Conservation (phyloP, 1,140 invertebrate species). For the Drepana arcuata region DNA sequence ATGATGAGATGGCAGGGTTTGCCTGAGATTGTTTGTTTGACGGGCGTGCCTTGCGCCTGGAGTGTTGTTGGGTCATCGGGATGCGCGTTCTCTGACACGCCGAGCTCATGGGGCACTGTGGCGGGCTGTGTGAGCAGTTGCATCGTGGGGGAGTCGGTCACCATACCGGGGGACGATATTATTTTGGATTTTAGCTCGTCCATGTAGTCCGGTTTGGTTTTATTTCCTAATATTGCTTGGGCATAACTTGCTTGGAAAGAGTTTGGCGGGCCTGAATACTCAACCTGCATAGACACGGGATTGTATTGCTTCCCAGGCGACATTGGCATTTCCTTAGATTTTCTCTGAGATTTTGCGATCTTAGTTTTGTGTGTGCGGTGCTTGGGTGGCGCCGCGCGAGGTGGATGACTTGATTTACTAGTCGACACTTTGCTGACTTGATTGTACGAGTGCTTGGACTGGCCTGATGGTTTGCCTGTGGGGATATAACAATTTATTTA, state of each 20-base stretch:
- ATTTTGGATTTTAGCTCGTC: conserved; percentile 55
- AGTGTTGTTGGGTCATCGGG: conserved; percentile 33
- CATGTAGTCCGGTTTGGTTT: conserved; percentile 44
- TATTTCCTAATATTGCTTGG: conserved; percentile 51
- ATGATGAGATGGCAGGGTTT: conserved; percentile 63
- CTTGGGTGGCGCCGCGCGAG: conserved; percentile 31
- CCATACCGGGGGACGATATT: conserved; percentile 40
- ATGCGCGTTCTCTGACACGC: conserved; percentile 38
- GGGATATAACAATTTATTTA: conserved; percentile 7
- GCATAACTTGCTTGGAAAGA: conserved; percentile 65
- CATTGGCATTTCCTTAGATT: conserved; percentile 21
- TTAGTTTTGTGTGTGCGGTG: conserved; percentile 41
- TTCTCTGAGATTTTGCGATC: conserved; percentile 21
- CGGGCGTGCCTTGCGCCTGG: conserved; percentile 32
- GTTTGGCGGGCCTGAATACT: conserved; percentile 45
- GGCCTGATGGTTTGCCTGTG: conserved; percentile 61
- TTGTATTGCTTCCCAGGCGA: conserved; percentile 47
- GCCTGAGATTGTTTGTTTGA: conserved; percentile 30
- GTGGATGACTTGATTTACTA: conserved; percentile 51
- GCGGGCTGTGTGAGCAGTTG: conserved; percentile 53
- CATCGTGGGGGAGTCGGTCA: conserved; percentile 54
- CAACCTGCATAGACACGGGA: conserved; percentile 30
- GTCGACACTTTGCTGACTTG: conserved; percentile 68
- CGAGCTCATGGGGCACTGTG: conserved; percentile 44
- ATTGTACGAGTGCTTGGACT: conserved; percentile 67